Conservation (phyloP, 2,888 invertebrate species). For the Pedicia rivosa region DNA sequence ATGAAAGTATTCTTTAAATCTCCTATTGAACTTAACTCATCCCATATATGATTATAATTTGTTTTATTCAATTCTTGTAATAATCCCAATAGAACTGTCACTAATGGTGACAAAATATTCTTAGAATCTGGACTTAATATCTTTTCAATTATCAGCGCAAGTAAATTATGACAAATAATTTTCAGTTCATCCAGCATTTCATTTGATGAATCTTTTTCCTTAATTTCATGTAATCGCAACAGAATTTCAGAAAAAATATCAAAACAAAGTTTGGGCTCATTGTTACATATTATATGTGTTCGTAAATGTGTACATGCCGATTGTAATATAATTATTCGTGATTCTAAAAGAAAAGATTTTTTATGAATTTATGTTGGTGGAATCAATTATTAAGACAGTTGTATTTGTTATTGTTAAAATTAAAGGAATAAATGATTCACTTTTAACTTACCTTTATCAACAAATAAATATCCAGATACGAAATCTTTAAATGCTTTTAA, state of each 20-base stretch:
- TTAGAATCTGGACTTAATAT: conserved; percentile 62
- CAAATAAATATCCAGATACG: conserved; percentile 54
- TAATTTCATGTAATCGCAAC: conserved; percentile 34
- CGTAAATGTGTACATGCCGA: conserved; percentile 75
- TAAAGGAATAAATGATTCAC: too few species aligned
- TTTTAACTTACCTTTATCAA: conserved; percentile 44
- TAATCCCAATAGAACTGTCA: conserved; percentile 71
- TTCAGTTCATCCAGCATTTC: conserved; percentile 60
- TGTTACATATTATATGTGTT: conserved; percentile 62
- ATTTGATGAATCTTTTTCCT: conserved; percentile 32
- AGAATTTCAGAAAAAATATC: conserved; percentile 79
- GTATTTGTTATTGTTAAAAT: too few species aligned
- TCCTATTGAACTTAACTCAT: conserved; percentile 48
- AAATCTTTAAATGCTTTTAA: conserved; percentile 69
- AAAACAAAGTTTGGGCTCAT: conserved; percentile 69
- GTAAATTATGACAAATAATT: conserved; percentile 58
- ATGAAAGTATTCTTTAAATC: conserved; percentile 78
- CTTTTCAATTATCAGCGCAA: conserved; percentile 75
- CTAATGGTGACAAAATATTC: conserved; percentile 53
- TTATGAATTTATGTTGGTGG: conserved; percentile 7
- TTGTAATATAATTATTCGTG: conserved; percentile 64
- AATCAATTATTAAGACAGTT: too few species aligned
- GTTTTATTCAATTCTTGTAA: conserved; percentile 74
- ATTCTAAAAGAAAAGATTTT: conserved; percentile 41
- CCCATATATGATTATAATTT: conserved; percentile 78